Base-by-base conservation (phyloP, 1,140 invertebrate species). In the Diorhabda sublineata region DNA sequence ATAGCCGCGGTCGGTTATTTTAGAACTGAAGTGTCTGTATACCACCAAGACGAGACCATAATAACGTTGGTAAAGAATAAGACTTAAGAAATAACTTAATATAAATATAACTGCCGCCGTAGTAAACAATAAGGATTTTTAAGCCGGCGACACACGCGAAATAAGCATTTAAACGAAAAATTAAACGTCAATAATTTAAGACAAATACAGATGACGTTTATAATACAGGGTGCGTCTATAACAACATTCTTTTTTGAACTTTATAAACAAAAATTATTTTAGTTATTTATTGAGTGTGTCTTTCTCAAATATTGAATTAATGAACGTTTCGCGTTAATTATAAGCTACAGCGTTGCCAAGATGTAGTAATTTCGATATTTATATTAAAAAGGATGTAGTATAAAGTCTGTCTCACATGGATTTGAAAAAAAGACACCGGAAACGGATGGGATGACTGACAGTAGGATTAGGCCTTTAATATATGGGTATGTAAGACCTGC, bases 401-500 rank as follows among this genome's bases (percentile, higher is more conserved):
- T 26, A 26, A 26, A 26, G 26, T 26, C 26, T 52, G 47, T 68
- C 52, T 6, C 62, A 57, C 59, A 61, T 69, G 61, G 42, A 62
- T 42, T 44, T 43, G 26, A 26, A 26, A 65, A 43, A 65, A 58
- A 65, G 64, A 58, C 64, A 65, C 64, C 64, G 64, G 64, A 65
- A 65, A 65, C 64, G 64, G 64, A 65, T 58, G 64, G 64, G 64
- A 65, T n/a, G 64, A 65, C 58, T 65, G 64, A 65, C 59, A 42
- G 59, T 8, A 6, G 2, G 47, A 6, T 52, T 52, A 52, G n/a
- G n/a, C 1, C 26, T 26, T 26, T 26, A 26, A 26, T 26, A 26
- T 26, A 26, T 26, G 26, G 26, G 26, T 26, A 26, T 26, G 1
- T 26, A 26, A 26, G 26, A 26, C 26, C 26, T 26, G 26, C 64